These are phyloP conservation scores for Sphenodon punctatus DNA, from an alignment of 2,797 vertebrate species.

Conservation along the genomic window DNA sequence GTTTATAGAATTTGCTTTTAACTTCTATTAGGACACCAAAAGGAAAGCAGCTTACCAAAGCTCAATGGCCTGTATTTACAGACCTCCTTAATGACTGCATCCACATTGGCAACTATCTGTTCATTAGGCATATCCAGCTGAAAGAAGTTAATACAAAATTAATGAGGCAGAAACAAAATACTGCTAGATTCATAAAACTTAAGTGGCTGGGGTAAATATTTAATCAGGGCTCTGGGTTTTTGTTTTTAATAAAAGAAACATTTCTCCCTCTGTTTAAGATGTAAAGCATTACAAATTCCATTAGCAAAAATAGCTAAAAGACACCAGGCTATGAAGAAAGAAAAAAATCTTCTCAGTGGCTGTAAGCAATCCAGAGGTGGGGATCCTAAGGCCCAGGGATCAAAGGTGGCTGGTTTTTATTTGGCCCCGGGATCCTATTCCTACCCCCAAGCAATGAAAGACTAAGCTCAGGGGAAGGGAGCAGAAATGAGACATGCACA, in stretches of 20 bases:
- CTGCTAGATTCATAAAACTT: not conserved
- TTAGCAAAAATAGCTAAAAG: not conserved
- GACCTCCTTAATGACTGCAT: conserved; percentile 81
- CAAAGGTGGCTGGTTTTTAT: fast-evolving
- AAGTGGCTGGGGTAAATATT: not conserved
- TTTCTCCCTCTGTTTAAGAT: not conserved
- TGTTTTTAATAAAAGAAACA: not conserved
- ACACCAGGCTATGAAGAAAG: not conserved
- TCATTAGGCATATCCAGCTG: conserved; percentile 90
- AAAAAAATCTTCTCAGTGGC: fast-evolving
- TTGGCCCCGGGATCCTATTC: too few species aligned
- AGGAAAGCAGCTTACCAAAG: conserved; percentile 73
- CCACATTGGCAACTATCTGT: conserved; percentile 85
- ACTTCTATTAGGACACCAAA: not conserved
- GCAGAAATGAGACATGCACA: too few species aligned
- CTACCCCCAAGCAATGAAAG: too few species aligned
- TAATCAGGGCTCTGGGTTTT: not conserved
- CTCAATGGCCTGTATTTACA: conserved; percentile 79
- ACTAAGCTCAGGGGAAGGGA: too few species aligned
- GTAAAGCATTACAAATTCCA: not conserved
- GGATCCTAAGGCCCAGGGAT: too few species aligned
- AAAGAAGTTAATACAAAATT: conserved; percentile 31
- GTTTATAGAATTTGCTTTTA: not conserved
- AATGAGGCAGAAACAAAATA: not conserved
- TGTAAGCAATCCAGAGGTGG: fast-evolving